Conservation (phyloP, 1,140 invertebrate species). For the Campoletis sonorensis region DNA sequence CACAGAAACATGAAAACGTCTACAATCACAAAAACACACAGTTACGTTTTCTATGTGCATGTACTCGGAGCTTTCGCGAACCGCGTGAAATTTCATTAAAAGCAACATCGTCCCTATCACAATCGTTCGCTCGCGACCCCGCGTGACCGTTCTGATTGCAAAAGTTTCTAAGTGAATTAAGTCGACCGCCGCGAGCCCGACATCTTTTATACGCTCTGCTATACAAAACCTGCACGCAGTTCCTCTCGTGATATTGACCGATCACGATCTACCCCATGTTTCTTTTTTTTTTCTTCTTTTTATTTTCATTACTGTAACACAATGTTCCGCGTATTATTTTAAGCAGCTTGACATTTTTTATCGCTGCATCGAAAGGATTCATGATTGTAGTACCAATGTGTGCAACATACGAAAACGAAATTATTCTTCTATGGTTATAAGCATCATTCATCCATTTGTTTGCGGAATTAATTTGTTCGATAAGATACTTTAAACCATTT, state of each 20-base stretch:
- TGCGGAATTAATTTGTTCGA: no score
- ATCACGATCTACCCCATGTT: constrained; percentile 6
- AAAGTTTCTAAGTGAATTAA: constrained; percentile 67
- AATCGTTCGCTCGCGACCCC: constrained; percentile 30
- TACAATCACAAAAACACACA: no score
- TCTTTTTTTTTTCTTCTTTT: no score
- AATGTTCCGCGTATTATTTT: not conserved
- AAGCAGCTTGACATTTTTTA: not conserved
- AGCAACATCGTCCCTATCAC: constrained; percentile 56
- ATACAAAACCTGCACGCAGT: constrained; percentile 7
- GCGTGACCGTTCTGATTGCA: constrained; percentile 61
- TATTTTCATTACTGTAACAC: not conserved
- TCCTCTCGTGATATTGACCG: constrained; percentile 14
- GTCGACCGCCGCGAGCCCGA: constrained; percentile 9
- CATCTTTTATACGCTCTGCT: constrained; percentile 12
- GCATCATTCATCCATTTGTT: no score
- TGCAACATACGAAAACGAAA: no score
- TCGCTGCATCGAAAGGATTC: not conserved
- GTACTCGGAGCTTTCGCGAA: not conserved
- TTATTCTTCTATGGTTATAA: no score
- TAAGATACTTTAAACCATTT: no score
- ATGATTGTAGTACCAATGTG: not conserved
- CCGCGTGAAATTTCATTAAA: constrained; percentile 62
- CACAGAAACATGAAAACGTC: not conserved
- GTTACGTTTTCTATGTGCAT: not conserved